phyloP scores from a whole-genome alignment of 2,888 invertebrate species.

The Eupeodes luniger region DNA sequence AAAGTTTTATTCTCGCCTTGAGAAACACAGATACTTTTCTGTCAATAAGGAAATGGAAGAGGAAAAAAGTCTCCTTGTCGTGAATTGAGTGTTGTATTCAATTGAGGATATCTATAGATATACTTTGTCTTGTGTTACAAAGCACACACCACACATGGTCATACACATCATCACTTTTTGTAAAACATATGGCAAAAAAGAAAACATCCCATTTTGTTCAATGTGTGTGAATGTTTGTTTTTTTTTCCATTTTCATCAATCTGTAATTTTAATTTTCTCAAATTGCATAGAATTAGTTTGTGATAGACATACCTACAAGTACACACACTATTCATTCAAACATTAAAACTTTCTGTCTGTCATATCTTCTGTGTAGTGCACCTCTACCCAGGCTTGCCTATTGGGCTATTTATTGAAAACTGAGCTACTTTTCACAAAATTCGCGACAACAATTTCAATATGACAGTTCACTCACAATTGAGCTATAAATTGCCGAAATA shows the following conservation, averaged over 20 bases:
- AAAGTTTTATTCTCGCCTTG: slow-evolving; percentile 12
- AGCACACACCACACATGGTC: background rate
- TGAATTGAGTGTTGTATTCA: slow-evolving; percentile 19
- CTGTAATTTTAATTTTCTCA: slow-evolving; percentile 72
- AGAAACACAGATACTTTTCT: background rate
- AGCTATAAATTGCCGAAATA: no score
- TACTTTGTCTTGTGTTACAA: slow-evolving; percentile 59
- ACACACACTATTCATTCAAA: background rate
- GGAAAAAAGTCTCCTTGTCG: background rate
- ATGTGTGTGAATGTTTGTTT: slow-evolving; percentile 13
- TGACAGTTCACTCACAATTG: no score
- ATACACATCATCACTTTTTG: slow-evolving; percentile 12
- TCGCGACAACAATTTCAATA: no score
- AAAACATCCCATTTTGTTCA: background rate
- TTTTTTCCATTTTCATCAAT: slow-evolving; percentile 45
- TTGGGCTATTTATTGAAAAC: no score
- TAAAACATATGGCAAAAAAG: slow-evolving; percentile 10
- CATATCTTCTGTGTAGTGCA: slow-evolving; percentile 27
- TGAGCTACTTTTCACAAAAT: no score
- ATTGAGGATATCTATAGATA: slow-evolving; percentile 58
- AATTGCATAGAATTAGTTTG: slow-evolving; percentile 73
- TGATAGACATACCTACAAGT: background rate
- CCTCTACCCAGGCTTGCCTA: no score
- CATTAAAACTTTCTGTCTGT: slow-evolving; percentile 46
- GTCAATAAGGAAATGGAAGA: slow-evolving; percentile 26